Conservation (phyloP, 2,797 vertebrate species). For the Knipowitschia caucasica region DNA sequence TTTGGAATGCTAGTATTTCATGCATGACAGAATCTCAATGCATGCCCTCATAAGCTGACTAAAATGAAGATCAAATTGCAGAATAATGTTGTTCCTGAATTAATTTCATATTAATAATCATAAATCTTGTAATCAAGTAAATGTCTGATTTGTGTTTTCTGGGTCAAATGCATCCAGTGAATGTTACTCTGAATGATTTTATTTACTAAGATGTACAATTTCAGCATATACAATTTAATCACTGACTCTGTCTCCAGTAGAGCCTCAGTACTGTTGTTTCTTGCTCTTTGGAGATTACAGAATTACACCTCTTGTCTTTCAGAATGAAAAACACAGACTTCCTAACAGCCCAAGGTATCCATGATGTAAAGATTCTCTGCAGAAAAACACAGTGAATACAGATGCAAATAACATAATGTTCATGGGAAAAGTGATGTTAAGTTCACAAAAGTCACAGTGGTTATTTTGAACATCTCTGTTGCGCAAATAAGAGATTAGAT, state of each 20-base stretch:
- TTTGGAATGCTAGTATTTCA: neutral
- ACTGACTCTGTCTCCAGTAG: conserved; percentile 24
- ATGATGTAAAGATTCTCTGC: conserved; percentile 45
- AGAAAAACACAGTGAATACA: conserved; percentile 26
- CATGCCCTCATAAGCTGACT: neutral
- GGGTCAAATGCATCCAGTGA: conserved; percentile 36
- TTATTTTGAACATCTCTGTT: conserved; percentile 17
- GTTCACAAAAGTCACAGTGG: conserved; percentile 7
- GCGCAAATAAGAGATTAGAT: conserved; percentile 12
- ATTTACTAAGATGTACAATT: neutral
- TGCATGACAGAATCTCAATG: neutral
- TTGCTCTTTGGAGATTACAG: conserved; percentile 74
- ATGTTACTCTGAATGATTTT: conserved; percentile 28
- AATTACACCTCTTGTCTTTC: conserved; percentile 92
- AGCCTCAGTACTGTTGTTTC: conserved; percentile 46
- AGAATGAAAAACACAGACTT: conserved; percentile 96
- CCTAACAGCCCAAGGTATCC: conserved; percentile 90
- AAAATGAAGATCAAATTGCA: neutral
- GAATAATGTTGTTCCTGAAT: too few species aligned
- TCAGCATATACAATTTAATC: neutral
- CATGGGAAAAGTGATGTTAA: conserved; percentile 2
- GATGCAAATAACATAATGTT: conserved; percentile 11
- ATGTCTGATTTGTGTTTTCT: conserved; percentile 5
- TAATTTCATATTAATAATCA: too few species aligned
- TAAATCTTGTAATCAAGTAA: too few species aligned